Evolutionary conservation across 1,140 invertebrate genomes (phyloP), one percentile per base, ranked within the genome.

Genomic region (Drosophila erecta): DNA sequence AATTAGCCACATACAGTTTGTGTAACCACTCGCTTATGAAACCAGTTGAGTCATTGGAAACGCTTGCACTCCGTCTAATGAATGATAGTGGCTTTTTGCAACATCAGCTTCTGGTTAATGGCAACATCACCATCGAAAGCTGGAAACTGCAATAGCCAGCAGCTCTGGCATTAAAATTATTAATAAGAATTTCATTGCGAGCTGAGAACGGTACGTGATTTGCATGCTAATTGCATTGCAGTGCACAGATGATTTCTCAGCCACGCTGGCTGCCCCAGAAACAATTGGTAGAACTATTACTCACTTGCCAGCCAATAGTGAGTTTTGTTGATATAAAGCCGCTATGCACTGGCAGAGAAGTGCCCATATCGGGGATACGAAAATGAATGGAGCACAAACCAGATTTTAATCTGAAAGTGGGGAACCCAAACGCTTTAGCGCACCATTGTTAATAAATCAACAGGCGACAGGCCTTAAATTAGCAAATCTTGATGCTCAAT

Each of bases 191-290:
- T 86, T 71, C 66, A 86, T 87, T 73, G 60, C 84, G 72, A 55
- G 83, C 57, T 50, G 71, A 60, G 60, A 66, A 49, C 56, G 46
- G 65, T 89, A 87, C 83, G 83, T 86, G 83, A 71, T 76, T 87
- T 89, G 84, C 76, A 79, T 86, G 83, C 72, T 79, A 86, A 86
- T 86, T 79, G 55, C 75, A 59, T 41, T 64, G 57, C 70, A 70
- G 22, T 40, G 54, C 47, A 40, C 30, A 35, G 66, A 78, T 38
- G 49, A 62, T 41, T 35, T 60, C 35, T 37, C 46, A 33, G 15
- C n/a, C 51, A 24, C 20, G 27, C 62, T 58, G 61, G 60, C 56
- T 62, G 61, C 38, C 66, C 72, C 58, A 69, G 67, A 79, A 87
- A 64, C 83, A 79, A 70, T 75, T 79, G 65, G 60, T 61, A 59